Percentiles rank a stretch among this genome's conserved stretches.
phyloP scores from a whole-genome alignment of 2,113 vertebrate genomes.

The Nannospalax galili region DNA sequence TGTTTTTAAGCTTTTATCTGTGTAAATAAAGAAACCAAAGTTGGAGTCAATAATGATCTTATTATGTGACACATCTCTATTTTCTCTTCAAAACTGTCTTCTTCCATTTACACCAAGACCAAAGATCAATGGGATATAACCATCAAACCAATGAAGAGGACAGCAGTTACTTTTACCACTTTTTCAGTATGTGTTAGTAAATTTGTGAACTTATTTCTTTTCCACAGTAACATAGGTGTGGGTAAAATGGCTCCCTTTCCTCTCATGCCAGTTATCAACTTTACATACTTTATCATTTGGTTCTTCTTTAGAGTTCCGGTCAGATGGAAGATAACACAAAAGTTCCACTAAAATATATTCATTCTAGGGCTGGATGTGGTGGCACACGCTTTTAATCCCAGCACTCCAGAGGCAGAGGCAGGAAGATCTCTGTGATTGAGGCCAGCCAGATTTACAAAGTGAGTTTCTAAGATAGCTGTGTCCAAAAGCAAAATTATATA shows the following conservation, averaged over 20 bases:
- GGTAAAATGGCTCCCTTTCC: background rate
- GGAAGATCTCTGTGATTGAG: no score
- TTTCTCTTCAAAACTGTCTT: slow-evolving; percentile 9
- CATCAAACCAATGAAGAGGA: background rate
- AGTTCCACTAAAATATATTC: background rate
- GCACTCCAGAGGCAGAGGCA: no score
- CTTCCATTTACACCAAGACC: background rate
- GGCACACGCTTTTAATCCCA: no score
- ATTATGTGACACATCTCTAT: background rate
- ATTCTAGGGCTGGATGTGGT: no score
- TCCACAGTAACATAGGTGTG: background rate
- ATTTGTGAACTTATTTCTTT: background rate
- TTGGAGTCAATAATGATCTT: background rate
- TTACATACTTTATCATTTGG: background rate
- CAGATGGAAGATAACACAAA: background rate
- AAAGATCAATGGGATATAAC: background rate
- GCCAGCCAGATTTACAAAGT: no score
- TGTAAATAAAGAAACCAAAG: background rate
- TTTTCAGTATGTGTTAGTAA: background rate
- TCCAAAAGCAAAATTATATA: no score
- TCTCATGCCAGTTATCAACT: background rate
- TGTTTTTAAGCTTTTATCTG: background rate
- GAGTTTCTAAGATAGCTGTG: no score
- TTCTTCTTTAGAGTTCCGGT: background rate
- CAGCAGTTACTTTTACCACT: background rate